These are phyloP conservation scores for Marasmarcha lunaedactyla DNA, from an alignment of 2,888 invertebrate species.

Conservation along the genomic window DNA sequence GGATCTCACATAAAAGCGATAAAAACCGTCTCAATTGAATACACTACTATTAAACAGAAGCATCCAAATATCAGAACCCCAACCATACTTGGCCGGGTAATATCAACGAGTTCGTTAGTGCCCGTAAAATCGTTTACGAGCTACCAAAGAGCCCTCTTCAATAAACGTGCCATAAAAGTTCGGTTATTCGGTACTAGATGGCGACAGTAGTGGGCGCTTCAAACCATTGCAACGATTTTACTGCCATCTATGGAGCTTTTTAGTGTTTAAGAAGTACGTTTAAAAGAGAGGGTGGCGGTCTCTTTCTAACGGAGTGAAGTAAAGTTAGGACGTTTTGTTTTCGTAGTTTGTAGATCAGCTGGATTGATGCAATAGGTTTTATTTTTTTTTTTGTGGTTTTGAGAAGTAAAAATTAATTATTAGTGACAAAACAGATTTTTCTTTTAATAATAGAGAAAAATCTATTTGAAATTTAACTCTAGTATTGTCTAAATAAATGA, in stretches of 20 bases:
- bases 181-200: constrained; percentile 65
- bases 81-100: constrained; percentile 62
- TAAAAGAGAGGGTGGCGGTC: constrained; percentile 24
- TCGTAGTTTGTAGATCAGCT: constrained; percentile 22
- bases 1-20: constrained; percentile 69
- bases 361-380: not conserved
- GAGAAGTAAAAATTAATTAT: not conserved
- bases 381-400: not conserved
- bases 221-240: constrained; percentile 61
- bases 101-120: constrained; percentile 64
- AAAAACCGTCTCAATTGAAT: constrained; percentile 65
- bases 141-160: constrained; percentile 69
- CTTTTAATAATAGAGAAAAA: too few relatives aligned
- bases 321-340: constrained; percentile 27
- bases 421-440: not conserved
- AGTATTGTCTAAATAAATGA: not conserved
- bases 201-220: constrained; percentile 63
- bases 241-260: constrained; percentile 69
- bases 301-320: constrained; percentile 27
- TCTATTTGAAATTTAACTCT: too few relatives aligned
- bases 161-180: constrained; percentile 69
- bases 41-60: constrained; percentile 56
- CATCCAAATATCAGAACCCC: constrained; percentile 60
- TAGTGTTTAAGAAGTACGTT: constrained; percentile 44
- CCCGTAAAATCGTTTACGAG: constrained; percentile 69